These are phyloP conservation scores for Monopis laevigella DNA, from an alignment of 2,888 invertebrate genomes.

Conservation along the genomic window DNA sequence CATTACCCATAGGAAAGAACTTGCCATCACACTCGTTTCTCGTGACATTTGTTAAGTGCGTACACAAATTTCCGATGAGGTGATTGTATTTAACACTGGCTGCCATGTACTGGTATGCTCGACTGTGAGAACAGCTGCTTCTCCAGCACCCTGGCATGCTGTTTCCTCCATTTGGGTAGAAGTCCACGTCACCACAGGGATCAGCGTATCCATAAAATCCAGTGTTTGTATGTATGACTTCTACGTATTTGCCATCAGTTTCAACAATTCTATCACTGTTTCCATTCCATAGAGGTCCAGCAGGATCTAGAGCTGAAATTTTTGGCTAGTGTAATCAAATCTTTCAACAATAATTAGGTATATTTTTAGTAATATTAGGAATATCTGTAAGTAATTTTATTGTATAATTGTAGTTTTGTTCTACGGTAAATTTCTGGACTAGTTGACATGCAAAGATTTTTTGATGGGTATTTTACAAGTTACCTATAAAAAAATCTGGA, in stretches of 20 bases:
- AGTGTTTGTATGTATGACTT: slow-evolving; percentile 48
- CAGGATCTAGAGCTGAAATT: slow-evolving; percentile 43
- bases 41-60: slow-evolving; percentile 25
- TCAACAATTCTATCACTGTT: slow-evolving; percentile 28
- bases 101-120: slow-evolving; percentile 36
- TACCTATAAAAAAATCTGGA: too few relatives aligned
- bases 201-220: slow-evolving; percentile 29
- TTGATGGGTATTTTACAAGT: too few relatives aligned
- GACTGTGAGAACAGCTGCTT: slow-evolving; percentile 39
- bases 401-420: too few relatives aligned
- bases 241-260: slow-evolving; percentile 43
- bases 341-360: too few relatives aligned
- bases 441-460: too few relatives aligned
- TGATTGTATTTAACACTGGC: slow-evolving; percentile 34
- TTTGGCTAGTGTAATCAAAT: too few relatives aligned
- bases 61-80: slow-evolving; percentile 34
- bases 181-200: slow-evolving; percentile 40
- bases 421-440: too few relatives aligned
- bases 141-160: slow-evolving; percentile 41
- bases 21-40: slow-evolving; percentile 29
- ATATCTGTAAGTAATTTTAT: too few relatives aligned
- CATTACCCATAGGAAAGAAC: slow-evolving; percentile 34
- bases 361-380: too few relatives aligned
- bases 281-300: slow-evolving; percentile 39
- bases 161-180: slow-evolving; percentile 40